Evolutionary conservation across 1,140 invertebrate genomes (phyloP).

Genomic region (Eumeta japonica): DNA sequence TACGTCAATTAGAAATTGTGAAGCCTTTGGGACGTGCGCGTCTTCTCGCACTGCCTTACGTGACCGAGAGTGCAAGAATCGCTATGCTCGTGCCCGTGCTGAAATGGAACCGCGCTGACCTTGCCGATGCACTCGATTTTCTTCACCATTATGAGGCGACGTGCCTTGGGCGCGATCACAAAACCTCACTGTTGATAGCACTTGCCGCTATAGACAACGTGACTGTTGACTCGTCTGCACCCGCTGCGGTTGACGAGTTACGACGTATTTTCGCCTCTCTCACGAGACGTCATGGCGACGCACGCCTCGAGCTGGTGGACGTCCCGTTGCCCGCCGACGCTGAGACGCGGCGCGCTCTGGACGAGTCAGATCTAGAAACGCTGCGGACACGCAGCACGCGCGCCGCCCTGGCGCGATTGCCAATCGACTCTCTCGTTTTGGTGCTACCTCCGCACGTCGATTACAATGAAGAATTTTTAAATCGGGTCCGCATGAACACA

Average conservation of each 20-base stretch:
- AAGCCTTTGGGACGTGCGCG: conserved; percentile 80
- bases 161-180: conserved; percentile 75
- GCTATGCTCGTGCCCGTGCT: conserved; percentile 68
- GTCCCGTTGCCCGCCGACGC: background rate
- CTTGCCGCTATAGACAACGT: conserved; percentile 30
- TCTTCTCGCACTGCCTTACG: conserved; percentile 82
- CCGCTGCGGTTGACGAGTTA: no score
- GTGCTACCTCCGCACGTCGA: conserved; percentile 66
- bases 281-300: conserved; percentile 4
- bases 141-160: conserved; percentile 68
- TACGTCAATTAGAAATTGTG: conserved; percentile 60
- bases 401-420: conserved; percentile 69
- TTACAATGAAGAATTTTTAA: conserved; percentile 78
- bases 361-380: no score
- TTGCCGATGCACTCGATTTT: conserved; percentile 66
- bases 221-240: background rate
- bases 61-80: conserved; percentile 81
- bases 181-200: conserved; percentile 73
- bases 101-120: conserved; percentile 20
- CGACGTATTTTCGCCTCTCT: no score
- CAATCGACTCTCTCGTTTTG: conserved; percentile 68
- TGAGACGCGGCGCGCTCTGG: no score
- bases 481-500: conserved; percentile 84
- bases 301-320: background rate
- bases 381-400: conserved; percentile 74